A percentile compares a stretch with the other conserved stretches of the same genome.
These are phyloP conservation scores for Meloidogyne exigua DNA, from an alignment of 1,140 invertebrate genomes.

Conservation along the genomic window DNA sequence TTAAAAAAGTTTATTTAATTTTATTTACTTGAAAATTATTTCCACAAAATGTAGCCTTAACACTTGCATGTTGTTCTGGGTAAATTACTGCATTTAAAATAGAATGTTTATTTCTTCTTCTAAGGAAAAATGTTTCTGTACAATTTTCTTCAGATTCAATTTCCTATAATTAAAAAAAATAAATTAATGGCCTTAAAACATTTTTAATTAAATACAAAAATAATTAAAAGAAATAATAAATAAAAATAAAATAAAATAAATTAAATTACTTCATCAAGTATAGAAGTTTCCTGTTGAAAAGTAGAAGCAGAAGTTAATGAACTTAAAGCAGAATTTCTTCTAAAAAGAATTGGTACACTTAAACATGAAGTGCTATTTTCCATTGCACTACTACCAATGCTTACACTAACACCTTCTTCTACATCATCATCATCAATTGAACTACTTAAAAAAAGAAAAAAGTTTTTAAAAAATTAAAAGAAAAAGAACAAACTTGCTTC, in stretches of 20 bases:
- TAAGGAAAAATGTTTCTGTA: conserved; percentile 37
- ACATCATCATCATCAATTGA: conserved; percentile 29
- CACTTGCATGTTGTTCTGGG: conserved; percentile 30
- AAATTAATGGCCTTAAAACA: no score
- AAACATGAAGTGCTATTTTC: conserved; percentile 10
- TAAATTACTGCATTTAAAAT: conserved; percentile 50
- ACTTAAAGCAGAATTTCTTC: conserved; percentile 23
- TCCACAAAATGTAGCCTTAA: background rate
- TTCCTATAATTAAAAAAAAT: conserved; percentile 1
- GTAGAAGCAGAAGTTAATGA: conserved; percentile 4
- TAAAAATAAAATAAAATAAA: no score
- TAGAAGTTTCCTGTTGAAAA: conserved; percentile 46
- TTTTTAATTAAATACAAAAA: conserved; percentile 13
- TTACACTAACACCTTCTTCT: conserved; percentile 6
- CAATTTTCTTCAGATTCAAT: conserved; percentile 9
- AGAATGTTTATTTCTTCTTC: conserved; percentile 32
- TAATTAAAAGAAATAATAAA: no score
- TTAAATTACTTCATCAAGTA: conserved; percentile 42
- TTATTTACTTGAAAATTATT: conserved; percentile 23
- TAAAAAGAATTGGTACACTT: conserved; percentile 43
- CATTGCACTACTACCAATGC: conserved; percentile 28
- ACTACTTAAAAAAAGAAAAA: conserved; percentile 31
- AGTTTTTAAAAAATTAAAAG: background rate
- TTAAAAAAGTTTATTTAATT: background rate
- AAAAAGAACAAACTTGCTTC: background rate